These are phyloP conservation scores for Phytoseiulus persimilis DNA, from an alignment of 2,888 invertebrate species.

Conservation along the genomic window DNA sequence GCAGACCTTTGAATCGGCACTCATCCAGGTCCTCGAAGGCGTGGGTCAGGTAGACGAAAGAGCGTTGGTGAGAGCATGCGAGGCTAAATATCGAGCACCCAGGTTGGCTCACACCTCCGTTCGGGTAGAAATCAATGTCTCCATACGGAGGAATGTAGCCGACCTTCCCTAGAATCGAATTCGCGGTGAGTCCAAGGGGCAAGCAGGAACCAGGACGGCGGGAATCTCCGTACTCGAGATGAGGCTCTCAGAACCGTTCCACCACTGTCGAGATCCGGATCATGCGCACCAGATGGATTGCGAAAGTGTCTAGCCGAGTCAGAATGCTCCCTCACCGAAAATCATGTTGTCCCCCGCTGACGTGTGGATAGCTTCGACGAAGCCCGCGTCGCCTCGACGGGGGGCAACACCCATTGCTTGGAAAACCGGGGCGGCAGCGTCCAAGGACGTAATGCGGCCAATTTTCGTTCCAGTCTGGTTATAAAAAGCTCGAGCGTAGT, in stretches of 20 bases:
- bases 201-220: no score
- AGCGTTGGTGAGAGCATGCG: background rate
- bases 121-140: conserved; percentile 24
- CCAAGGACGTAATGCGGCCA: conserved; percentile 42
- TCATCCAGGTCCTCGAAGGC: background rate
- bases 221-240: no score
- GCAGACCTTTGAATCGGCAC: conserved; percentile 12
- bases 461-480: conserved; percentile 17
- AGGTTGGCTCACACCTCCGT: background rate
- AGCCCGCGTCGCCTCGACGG: conserved; percentile 47
- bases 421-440: conserved; percentile 40
- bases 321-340: conserved; percentile 40
- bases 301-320: no score
- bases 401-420: background rate
- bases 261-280: no score
- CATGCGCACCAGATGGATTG: no score
- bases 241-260: no score
- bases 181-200: no score
- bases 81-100: background rate
- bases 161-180: background rate
- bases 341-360: conserved; percentile 46
- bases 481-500: background rate
- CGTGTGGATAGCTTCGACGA: conserved; percentile 51
- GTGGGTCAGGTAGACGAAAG: background rate
- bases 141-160: conserved; percentile 6